Conservation (phyloP, 30 jellyfish, hydroid and myxozoan species). For the Rhopilema esculentum region DNA sequence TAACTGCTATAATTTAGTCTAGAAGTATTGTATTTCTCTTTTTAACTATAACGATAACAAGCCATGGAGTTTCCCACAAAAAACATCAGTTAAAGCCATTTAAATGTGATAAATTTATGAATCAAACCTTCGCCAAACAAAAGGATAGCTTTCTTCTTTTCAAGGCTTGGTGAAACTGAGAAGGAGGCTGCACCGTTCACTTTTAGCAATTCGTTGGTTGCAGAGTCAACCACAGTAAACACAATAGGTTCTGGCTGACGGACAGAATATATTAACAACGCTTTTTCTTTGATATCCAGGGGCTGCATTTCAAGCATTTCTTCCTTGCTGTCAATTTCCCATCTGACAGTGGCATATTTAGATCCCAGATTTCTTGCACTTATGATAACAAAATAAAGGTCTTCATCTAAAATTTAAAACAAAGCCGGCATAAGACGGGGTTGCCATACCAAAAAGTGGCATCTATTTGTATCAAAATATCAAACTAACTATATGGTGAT, state of each 20-base stretch:
- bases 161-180: conserved; percentile 10
- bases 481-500: too few relatives aligned
- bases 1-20: too few relatives aligned
- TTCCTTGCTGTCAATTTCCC: background rate
- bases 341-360: conserved; percentile 18
- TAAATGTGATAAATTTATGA: too few relatives aligned
- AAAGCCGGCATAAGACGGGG: too few relatives aligned
- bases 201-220: background rate
- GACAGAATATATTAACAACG: background rate
- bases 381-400: conserved; percentile 21
- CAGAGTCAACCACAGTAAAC: conserved; percentile 13
- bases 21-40: too few relatives aligned
- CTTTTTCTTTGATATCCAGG: conserved; percentile 10
- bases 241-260: conserved; percentile 33
- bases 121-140: conserved; percentile 43
- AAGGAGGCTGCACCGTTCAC: conserved; percentile 9
- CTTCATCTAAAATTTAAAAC: background rate
- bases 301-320: conserved; percentile 4
- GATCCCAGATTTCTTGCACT: conserved; percentile 44
- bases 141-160: background rate
- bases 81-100: too few relatives aligned
- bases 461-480: too few relatives aligned
- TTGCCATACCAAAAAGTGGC: too few relatives aligned
- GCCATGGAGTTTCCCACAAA: too few relatives aligned
- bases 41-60: too few relatives aligned